Conservation (phyloP, 30 jellyfish, hydroid and myxozoan species). For the Hydra vulgaris region DNA sequence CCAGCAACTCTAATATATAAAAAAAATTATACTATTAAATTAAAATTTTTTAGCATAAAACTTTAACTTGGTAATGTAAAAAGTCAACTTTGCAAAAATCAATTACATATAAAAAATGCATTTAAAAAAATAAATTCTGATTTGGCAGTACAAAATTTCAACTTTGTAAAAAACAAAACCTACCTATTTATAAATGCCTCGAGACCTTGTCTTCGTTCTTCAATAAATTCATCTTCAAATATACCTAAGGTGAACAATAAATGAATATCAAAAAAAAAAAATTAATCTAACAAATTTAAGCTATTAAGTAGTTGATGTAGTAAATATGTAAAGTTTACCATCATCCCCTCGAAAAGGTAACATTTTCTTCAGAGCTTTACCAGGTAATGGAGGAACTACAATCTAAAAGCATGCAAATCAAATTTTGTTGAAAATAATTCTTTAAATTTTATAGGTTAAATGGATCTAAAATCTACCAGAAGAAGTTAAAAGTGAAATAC, state of each 20-base stretch:
- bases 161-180: background rate
- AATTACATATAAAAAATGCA: too few species aligned
- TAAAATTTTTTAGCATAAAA: background rate
- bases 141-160: too few species aligned
- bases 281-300: background rate
- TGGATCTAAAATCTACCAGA: too few species aligned
- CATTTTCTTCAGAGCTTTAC: constrained; percentile 78
- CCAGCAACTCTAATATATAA: constrained; percentile 71
- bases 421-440: background rate
- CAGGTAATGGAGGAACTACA: constrained; percentile 95
- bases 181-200: constrained; percentile 96
- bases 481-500: too few species aligned
- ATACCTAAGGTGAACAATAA: constrained; percentile 44
- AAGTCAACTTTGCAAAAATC: too few species aligned
- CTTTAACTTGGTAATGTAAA: too few species aligned
- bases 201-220: constrained; percentile 97
- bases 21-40: too few species aligned
- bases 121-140: too few species aligned
- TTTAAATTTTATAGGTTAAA: background rate
- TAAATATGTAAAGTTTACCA: constrained; percentile 36
- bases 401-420: constrained; percentile 35
- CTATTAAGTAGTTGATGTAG: background rate
- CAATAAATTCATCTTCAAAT: constrained; percentile 95
- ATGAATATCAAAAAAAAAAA: background rate
- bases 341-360: constrained; percentile 95